Evolutionary conservation across 53 echinoderm and acorn worm species (phyloP).

Genomic region (Paracentrotus lividus): DNA sequence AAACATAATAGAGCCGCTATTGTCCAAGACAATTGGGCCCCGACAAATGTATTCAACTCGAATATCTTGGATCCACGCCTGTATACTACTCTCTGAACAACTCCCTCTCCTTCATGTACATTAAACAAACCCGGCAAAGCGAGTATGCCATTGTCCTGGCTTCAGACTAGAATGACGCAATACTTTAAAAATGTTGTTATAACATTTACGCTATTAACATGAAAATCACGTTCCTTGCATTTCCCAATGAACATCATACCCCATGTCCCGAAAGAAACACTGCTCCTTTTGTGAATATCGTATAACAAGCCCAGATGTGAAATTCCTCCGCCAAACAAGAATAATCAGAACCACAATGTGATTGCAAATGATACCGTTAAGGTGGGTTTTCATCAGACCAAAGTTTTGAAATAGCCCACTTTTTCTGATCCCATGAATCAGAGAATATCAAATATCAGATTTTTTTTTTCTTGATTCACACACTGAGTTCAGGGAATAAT

Average conservation of each 20-base stretch:
- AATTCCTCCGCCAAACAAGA: conserved; percentile 49
- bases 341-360: conserved; percentile 48
- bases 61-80: too few species aligned
- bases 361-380: conserved; percentile 36
- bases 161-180: not conserved
- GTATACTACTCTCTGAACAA: too few species aligned
- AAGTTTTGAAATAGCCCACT: too few species aligned
- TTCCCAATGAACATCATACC: not conserved
- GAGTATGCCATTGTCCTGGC: not conserved
- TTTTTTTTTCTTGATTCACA: too few species aligned
- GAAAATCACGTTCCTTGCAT: conserved; percentile 1
- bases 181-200: not conserved
- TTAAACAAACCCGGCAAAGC: not conserved
- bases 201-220: conserved; percentile 2
- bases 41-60: too few species aligned
- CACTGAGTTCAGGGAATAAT: too few species aligned
- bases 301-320: conserved; percentile 52
- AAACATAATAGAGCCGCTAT: too few species aligned
- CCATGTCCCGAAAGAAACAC: not conserved
- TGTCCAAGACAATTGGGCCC: too few species aligned
- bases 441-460: too few species aligned
- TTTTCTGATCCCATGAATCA: too few species aligned
- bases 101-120: too few species aligned
- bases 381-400: not conserved
- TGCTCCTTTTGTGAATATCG: conserved; percentile 14